A percentile compares a stretch with the other conserved stretches of the same genome.
These are phyloP conservation scores for Forbesichthys agassizii DNA, from an alignment of 2,113 vertebrate species.

Conservation along the genomic window DNA sequence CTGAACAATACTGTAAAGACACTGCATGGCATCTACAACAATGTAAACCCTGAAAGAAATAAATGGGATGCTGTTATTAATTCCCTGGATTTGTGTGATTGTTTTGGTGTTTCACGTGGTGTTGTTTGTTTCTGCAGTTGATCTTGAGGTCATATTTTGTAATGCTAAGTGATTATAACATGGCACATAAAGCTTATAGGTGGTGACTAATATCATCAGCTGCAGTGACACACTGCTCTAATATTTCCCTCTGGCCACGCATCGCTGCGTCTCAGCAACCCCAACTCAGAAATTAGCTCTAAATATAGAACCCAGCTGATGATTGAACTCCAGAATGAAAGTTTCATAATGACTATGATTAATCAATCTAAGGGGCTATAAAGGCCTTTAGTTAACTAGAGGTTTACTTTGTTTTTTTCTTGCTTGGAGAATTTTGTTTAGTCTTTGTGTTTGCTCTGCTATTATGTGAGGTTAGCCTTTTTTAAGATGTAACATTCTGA, in stretches of 20 bases:
- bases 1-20: too few species aligned
- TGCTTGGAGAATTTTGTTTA: background rate
- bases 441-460: background rate
- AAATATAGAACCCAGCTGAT: conserved; percentile 59
- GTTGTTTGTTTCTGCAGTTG: background rate
- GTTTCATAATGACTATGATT: conserved; percentile 31
- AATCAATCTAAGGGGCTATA: conserved; percentile 24
- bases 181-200: conserved; percentile 6
- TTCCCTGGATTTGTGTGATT: too few species aligned
- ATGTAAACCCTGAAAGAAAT: too few species aligned
- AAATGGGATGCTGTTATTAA: too few species aligned
- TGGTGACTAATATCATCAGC: conserved; percentile 25
- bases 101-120: background rate
- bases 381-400: background rate
- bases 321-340: conserved; percentile 32
- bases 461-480: background rate
- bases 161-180: too few species aligned
- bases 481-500: too few species aligned
- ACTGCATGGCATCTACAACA: too few species aligned
- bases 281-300: conserved; percentile 38
- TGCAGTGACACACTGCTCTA: conserved; percentile 29
- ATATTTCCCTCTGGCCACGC: conserved; percentile 29
- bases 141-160: background rate
- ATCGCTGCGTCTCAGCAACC: conserved; percentile 39
- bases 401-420: background rate